phyloP scores from a whole-genome alignment of 2,888 invertebrate genomes.

The Cancer borealis region DNA sequence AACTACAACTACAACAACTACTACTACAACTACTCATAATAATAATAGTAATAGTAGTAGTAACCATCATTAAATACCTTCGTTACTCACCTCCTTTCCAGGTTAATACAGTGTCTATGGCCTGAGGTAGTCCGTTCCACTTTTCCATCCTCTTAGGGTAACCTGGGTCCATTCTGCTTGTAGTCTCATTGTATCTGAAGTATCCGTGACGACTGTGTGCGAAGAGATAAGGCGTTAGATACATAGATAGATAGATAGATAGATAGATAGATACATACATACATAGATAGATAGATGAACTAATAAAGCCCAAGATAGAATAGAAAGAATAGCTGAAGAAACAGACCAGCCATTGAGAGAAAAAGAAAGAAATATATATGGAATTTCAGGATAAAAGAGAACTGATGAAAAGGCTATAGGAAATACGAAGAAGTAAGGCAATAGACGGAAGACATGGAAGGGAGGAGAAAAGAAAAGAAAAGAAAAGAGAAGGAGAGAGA shows the following conservation, averaged over 20 bases:
- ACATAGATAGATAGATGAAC: neutral
- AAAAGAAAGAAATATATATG: neutral
- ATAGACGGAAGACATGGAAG: neutral
- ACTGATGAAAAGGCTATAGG: neutral
- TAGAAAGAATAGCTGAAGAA: neutral
- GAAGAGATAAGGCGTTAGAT: neutral
- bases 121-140: constrained; percentile 94
- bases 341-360: neutral
- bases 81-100: constrained; percentile 85
- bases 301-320: neutral
- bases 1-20: neutral
- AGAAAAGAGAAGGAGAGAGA: neutral
- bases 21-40: no score
- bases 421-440: neutral
- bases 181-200: constrained; percentile 91
- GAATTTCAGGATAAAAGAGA: neutral
- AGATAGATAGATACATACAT: neutral
- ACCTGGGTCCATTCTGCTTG: constrained; percentile 89
- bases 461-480: neutral
- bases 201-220: constrained; percentile 83
- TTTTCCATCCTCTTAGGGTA: constrained; percentile 96
- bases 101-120: constrained; percentile 95
- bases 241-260: no score
- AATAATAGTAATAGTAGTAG: no score
- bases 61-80: no score